phyloP scores from a whole-genome alignment of 2,888 invertebrate genomes.

The Sphinx pinastri region DNA sequence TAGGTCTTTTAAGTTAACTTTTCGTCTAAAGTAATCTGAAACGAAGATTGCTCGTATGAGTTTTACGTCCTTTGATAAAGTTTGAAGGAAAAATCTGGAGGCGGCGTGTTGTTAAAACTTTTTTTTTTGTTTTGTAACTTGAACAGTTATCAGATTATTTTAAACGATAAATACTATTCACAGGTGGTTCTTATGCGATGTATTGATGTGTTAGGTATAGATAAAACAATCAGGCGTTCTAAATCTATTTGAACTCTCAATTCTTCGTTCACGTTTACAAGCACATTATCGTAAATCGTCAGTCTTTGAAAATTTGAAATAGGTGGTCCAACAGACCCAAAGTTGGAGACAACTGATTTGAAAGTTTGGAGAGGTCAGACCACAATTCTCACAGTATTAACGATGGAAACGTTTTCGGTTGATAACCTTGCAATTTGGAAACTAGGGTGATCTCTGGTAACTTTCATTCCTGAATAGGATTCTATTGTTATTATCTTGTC shows the following conservation, averaged over 20 bases:
- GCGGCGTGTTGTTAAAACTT: too few relatives aligned
- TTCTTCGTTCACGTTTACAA: too few relatives aligned
- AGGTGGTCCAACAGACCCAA: neutral
- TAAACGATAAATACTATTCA: neutral
- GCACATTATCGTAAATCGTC: too few relatives aligned
- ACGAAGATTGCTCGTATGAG: neutral
- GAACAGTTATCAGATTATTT: slow-evolving; percentile 4
- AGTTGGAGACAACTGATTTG: neutral
- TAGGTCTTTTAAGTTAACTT: slow-evolving; percentile 17
- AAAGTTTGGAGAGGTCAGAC: neutral
- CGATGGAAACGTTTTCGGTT: slow-evolving; percentile 4
- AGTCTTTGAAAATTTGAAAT: neutral
- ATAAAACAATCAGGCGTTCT: neutral
- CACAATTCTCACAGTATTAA: neutral
- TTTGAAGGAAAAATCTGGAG: too few relatives aligned
- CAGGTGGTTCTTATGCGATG: neutral
- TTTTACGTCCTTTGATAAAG: neutral
- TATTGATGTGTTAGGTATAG: slow-evolving; percentile 7
- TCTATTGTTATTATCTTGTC: too few relatives aligned
- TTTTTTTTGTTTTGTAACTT: neutral
- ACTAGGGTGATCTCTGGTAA: neutral
- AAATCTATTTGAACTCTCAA: neutral
- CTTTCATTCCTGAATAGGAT: too few relatives aligned
- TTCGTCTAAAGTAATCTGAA: slow-evolving; percentile 11
- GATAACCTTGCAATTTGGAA: neutral